These are phyloP conservation scores for Liopterus haemorrhoidalis DNA, from an alignment of 2,888 invertebrate species.

Conservation along the genomic window DNA sequence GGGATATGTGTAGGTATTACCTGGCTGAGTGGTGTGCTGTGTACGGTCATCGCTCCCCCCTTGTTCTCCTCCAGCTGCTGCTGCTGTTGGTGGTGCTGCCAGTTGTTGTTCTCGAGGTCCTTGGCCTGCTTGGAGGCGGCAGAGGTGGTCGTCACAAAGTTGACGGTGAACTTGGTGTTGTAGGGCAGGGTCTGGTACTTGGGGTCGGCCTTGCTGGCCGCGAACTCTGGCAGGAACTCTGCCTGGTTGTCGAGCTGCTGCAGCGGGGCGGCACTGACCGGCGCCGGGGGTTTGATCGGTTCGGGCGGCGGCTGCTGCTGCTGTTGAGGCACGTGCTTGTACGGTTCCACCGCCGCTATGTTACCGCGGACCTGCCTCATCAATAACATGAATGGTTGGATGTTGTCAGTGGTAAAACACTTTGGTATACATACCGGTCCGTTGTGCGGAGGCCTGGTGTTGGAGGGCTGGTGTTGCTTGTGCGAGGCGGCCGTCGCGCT, in stretches of 20 bases:
- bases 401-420: background rate
- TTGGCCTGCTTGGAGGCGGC: slow-evolving; percentile 28
- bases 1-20: too few relatives aligned
- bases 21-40: slow-evolving; percentile 51
- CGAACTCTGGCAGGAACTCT: slow-evolving; percentile 61
- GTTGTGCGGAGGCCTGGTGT: too few relatives aligned
- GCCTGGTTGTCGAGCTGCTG: slow-evolving; percentile 19
- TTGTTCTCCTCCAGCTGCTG: slow-evolving; percentile 12
- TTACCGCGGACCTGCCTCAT: slow-evolving; percentile 59
- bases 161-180: slow-evolving; percentile 74
- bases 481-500: slow-evolving; percentile 47
- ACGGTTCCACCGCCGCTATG: slow-evolving; percentile 82
- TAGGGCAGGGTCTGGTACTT: slow-evolving; percentile 90
- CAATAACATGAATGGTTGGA: too few relatives aligned
- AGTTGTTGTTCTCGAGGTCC: slow-evolving; percentile 40
- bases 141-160: slow-evolving; percentile 45
- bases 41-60: slow-evolving; percentile 45
- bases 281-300: slow-evolving; percentile 39
- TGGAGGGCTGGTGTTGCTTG: slow-evolving; percentile 40
- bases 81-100: slow-evolving; percentile 17
- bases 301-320: slow-evolving; percentile 28
- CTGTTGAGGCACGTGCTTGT: slow-evolving; percentile 72
- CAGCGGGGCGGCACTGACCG: too few relatives aligned
- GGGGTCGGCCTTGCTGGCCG: slow-evolving; percentile 77
- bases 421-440: background rate